These are phyloP conservation scores for Geotria australis DNA, from an alignment of 2,797 vertebrate species.

Conservation along the genomic window DNA sequence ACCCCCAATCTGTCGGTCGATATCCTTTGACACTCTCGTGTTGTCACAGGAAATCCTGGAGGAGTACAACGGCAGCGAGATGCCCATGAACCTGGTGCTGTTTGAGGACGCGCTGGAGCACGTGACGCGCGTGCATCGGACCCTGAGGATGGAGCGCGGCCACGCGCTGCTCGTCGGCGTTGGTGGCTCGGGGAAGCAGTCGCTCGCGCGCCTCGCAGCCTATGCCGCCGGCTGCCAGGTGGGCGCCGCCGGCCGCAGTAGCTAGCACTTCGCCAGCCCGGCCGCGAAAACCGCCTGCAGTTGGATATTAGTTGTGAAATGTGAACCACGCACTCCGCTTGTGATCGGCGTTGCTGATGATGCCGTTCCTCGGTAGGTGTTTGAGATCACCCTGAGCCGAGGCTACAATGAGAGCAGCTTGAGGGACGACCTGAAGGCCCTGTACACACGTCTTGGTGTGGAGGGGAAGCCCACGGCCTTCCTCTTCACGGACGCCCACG, in stretches of 20 bases:
- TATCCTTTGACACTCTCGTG: background rate
- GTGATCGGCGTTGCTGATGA: background rate
- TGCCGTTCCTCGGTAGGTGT: constrained; percentile 20
- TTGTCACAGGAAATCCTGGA: constrained; percentile 48
- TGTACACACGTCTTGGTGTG: constrained; percentile 52
- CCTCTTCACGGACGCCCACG: constrained; percentile 63
- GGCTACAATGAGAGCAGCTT: constrained; percentile 52
- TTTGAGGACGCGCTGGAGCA: constrained; percentile 85
- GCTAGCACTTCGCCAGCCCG: no score
- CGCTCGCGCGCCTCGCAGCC: constrained; percentile 48
- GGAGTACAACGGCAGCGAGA: constrained; percentile 50
- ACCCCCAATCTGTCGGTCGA: no score
- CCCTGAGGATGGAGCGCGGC: constrained; percentile 47
- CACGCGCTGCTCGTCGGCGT: constrained; percentile 66
- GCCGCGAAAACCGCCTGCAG: no score
- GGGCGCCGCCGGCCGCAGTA: constrained; percentile 1
- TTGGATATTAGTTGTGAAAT: no score
- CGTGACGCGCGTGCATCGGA: constrained; percentile 44
- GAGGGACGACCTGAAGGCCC: constrained; percentile 48
- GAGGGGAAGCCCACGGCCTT: constrained; percentile 52
- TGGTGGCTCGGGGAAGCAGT: constrained; percentile 76
- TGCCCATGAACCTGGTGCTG: constrained; percentile 54
- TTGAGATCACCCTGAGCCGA: constrained; percentile 52
- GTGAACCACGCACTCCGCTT: no score
- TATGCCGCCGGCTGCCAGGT: constrained; percentile 63